Base-by-base conservation (phyloP, 2,797 vertebrate genomes). In the Diplodus sargus region DNA sequence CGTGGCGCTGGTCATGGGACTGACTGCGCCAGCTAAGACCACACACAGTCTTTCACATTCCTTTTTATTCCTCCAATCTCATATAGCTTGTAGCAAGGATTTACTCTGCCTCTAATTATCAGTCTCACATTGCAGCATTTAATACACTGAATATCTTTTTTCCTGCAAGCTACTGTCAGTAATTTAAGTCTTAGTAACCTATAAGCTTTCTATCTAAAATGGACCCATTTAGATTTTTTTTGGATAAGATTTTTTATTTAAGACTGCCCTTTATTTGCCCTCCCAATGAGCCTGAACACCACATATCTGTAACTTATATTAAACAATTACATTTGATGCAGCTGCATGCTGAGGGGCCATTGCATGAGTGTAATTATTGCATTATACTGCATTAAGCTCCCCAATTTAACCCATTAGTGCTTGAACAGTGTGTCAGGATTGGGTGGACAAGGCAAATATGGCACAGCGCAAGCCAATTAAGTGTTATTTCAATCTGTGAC, bases 381-480 rank as follows among this genome's bases (percentile, higher is more conserved):
- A 85, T 93, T 91, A 91, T 74, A 85, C 85, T 69, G 68, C 82
- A 90, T 93, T 93, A 92, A 87, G 76, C 81, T 78, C 79, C 78
- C 87, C 87, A 89, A 86, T 92, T 93, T 91, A 90, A 87, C 87
- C 87, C 90, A 90, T 90, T 90, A 82, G 73, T 83, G 85, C 84
- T 81, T 87, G 85, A 91, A 77, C 76, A 79, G 82, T 74, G 76
- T 89, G 78, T 88, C 84, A 87, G 75, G 75, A 89, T 62, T 60
- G 84, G 87, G 74, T 79, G 86, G 87, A 88, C 85, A 87, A 86
- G 79, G 84, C 51, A 87, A 93, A 89, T 91, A 87, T 83, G 84
- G 71, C 88, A 84, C 71, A 76, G 82, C 57, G 82, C 70, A 85
- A 81, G 66, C 78, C 83, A 94, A 92, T 95, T 92, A 94, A 79